phyloP scores from a whole-genome alignment of 37 sponge, comb jelly and placozoan genomes.

The Agelas oroides region DNA sequence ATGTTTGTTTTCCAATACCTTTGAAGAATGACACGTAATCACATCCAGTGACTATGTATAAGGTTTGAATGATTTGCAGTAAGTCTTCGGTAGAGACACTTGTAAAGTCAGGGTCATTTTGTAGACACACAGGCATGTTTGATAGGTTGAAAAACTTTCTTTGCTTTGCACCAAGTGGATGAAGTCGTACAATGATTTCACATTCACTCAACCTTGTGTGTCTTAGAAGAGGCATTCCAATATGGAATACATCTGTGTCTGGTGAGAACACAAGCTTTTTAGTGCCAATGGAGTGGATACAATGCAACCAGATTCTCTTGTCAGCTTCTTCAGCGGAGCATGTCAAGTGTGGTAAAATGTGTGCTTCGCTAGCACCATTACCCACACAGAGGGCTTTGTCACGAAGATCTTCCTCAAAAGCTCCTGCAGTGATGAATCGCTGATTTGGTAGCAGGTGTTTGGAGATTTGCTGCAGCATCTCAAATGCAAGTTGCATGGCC shows the following conservation, averaged over 20 bases:
- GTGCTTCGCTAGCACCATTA: no score
- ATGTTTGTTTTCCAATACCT: slow-evolving; percentile 15
- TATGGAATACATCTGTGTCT: slow-evolving; percentile 28
- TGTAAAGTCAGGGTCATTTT: slow-evolving; percentile 29
- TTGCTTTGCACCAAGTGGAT: background rate
- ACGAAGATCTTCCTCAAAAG: no score
- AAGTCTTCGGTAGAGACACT: background rate
- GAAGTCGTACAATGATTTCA: background rate
- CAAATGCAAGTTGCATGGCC: no score
- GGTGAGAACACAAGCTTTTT: slow-evolving; percentile 14
- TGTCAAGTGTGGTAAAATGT: no score
- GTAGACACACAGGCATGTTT: background rate
- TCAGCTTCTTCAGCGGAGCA: slow-evolving; percentile 34
- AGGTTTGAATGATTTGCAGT: slow-evolving; percentile 5
- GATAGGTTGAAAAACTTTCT: background rate
- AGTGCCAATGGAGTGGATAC: background rate
- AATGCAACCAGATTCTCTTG: slow-evolving; percentile 17
- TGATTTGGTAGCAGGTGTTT: no score
- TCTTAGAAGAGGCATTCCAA: slow-evolving; percentile 6
- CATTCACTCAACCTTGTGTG: background rate
- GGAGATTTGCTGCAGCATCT: no score
- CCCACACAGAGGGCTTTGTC: no score
- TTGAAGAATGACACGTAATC: slow-evolving; percentile 37
- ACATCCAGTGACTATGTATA: slow-evolving; percentile 28
- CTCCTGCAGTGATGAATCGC: no score